phyloP scores from a whole-genome alignment of 2,797 vertebrate species.

The Enteromius trimaculatus region DNA sequence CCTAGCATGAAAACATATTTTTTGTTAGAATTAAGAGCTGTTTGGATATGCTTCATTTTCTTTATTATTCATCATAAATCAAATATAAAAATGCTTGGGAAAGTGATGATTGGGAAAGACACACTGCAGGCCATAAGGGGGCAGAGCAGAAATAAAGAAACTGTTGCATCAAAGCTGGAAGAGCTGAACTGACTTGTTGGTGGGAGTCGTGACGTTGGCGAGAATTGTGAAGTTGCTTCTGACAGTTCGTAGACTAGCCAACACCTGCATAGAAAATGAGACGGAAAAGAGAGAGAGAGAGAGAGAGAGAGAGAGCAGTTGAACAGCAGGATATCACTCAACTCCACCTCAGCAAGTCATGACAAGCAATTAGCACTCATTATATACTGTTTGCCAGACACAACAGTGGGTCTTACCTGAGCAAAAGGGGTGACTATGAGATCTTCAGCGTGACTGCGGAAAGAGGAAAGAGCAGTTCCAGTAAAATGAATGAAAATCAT shows the following conservation, averaged over 20 bases:
- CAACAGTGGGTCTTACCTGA: constrained; percentile 80
- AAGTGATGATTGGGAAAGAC: not conserved
- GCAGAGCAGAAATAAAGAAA: constrained; percentile 2
- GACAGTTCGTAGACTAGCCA: constrained; percentile 94
- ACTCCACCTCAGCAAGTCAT: constrained; percentile 17
- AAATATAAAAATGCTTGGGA: not conserved
- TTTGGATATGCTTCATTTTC: not conserved
- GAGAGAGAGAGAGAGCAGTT: constrained; percentile 9
- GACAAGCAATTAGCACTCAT: constrained; percentile 46
- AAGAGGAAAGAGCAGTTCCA: constrained; percentile 26
- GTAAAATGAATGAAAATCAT: not conserved
- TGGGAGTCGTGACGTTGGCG: constrained; percentile 89
- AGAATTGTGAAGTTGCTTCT: constrained; percentile 96
- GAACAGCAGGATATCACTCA: constrained; percentile 24
- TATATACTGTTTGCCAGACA: constrained; percentile 16
- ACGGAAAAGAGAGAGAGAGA: constrained; percentile 36
- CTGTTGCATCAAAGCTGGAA: constrained; percentile 6
- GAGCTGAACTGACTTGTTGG: constrained; percentile 88
- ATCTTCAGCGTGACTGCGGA: constrained; percentile 88
- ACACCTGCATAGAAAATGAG: constrained; percentile 77
- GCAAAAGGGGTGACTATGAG: constrained; percentile 95
- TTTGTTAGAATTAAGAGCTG: not conserved
- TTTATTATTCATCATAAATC: not conserved
- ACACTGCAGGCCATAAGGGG: not conserved
- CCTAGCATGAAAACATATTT: not conserved